Percentiles rank a stretch among this genome's conserved stretches.
phyloP scores from a whole-genome alignment of 2,888 invertebrate species.

The Tromatobia lineatoria region DNA sequence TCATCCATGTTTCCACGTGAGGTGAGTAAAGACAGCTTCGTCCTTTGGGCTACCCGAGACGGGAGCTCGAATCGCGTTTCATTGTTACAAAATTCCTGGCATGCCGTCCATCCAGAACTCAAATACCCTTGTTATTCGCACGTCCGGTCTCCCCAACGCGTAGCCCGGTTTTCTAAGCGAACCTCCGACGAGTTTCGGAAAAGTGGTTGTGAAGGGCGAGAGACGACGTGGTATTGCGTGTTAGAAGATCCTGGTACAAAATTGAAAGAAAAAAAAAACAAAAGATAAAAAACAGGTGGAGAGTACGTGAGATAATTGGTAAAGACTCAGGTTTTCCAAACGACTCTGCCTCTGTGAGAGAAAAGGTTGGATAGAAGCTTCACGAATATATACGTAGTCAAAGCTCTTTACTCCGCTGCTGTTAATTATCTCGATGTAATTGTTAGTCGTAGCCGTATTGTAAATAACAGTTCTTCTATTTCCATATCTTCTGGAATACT shows the following conservation, averaged over 20 bases:
- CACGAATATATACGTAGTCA: neutral
- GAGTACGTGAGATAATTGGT: slow-evolving; percentile 45
- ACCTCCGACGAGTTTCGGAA: slow-evolving; percentile 6
- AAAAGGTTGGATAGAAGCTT: neutral
- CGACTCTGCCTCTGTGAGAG: neutral
- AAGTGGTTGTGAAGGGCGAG: neutral
- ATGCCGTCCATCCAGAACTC: slow-evolving; percentile 47
- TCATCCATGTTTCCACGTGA: slow-evolving; percentile 90
- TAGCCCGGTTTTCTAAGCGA: slow-evolving; percentile 4
- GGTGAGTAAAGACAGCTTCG: slow-evolving; percentile 86
- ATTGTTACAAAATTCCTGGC: slow-evolving; percentile 54
- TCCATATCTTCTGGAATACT: neutral
- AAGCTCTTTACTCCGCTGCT: neutral
- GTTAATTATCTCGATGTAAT: slow-evolving; percentile 12
- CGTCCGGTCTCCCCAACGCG: slow-evolving; percentile 13
- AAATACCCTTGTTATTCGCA: slow-evolving; percentile 54
- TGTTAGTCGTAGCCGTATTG: neutral
- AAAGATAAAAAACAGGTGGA: neutral
- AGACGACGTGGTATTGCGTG: neutral
- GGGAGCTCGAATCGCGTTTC: slow-evolving; percentile 41
- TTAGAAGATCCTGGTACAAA: slow-evolving; percentile 21
- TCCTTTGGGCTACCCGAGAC: slow-evolving; percentile 44
- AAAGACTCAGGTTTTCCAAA: slow-evolving; percentile 28
- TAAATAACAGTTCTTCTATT: too few species aligned
- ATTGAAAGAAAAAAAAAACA: slow-evolving; percentile 19